Conservation (phyloP, 2,113 vertebrate genomes). For the Cyprinodon variegatus region DNA sequence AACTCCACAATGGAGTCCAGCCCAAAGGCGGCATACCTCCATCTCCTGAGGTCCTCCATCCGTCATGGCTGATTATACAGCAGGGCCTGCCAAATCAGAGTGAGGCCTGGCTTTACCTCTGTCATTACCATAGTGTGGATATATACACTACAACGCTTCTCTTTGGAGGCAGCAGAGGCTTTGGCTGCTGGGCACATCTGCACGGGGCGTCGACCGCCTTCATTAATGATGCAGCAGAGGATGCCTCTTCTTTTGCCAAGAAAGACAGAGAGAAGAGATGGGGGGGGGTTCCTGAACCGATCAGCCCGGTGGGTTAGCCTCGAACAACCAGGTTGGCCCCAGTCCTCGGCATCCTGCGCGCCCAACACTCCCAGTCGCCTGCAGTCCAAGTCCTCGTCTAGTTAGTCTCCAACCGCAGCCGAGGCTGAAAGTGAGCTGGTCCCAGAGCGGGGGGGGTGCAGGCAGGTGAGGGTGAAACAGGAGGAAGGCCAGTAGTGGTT, state of each 20-base stretch:
- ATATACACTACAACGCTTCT: constrained; percentile 41
- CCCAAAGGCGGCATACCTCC: constrained; percentile 33
- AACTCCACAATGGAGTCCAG: constrained; percentile 35
- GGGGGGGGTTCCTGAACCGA: constrained; percentile 51
- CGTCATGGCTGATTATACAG: constrained; percentile 59
- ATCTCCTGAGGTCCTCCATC: constrained; percentile 35
- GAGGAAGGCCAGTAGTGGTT: constrained; percentile 56
- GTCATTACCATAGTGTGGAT: constrained; percentile 63
- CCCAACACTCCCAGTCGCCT: constrained; percentile 14
- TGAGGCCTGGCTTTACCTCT: constrained; percentile 47
- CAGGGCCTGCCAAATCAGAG: constrained; percentile 51
- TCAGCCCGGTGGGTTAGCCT: constrained; percentile 61
- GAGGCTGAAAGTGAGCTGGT: constrained; percentile 61
- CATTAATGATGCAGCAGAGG: constrained; percentile 71
- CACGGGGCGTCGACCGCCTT: constrained; percentile 53
- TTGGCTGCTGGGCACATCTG: constrained; percentile 51
- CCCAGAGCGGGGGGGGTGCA: constrained; percentile 38
- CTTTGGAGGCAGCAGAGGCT: constrained; percentile 45
- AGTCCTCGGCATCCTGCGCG: neutral
- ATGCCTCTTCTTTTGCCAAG: constrained; percentile 54
- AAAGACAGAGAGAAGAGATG: constrained; percentile 40
- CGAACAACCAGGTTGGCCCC: constrained; percentile 45
- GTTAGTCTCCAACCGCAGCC: constrained; percentile 55
- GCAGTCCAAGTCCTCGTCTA: constrained; percentile 43
- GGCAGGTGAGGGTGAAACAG: constrained; percentile 20